Conservation (phyloP, 2,113 vertebrate species). For the Phasianus colchicus region DNA sequence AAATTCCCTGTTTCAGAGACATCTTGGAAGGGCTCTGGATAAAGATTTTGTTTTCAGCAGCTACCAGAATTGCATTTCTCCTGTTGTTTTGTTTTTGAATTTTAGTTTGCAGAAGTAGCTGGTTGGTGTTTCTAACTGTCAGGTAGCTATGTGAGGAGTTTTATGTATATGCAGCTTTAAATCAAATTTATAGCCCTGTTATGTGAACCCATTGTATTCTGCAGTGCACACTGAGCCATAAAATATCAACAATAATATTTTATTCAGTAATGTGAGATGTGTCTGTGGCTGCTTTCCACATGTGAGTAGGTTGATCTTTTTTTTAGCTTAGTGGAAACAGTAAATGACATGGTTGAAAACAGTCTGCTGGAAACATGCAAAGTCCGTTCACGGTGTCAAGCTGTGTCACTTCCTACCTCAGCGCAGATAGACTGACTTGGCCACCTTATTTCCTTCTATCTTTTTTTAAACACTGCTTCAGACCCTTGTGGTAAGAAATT, state of each 20-base stretch:
- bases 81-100: background rate
- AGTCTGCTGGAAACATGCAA: background rate
- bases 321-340: background rate
- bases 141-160: background rate
- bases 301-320: background rate
- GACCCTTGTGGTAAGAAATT: background rate
- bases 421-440: background rate
- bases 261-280: background rate
- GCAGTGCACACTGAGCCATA: background rate
- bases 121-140: background rate
- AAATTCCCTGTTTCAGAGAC: constrained; percentile 3
- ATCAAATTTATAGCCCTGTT: background rate
- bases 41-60: background rate
- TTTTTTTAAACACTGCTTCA: background rate
- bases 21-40: background rate
- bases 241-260: background rate
- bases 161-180: background rate
- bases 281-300: background rate
- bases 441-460: background rate
- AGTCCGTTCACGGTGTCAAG: background rate
- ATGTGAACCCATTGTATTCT: background rate
- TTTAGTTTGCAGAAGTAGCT: background rate
- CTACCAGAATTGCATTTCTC: background rate
- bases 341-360: background rate
- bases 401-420: background rate